Evolutionary conservation across 2,113 vertebrate species (phyloP).

Genomic region (Phrynosoma blainvillii): DNA sequence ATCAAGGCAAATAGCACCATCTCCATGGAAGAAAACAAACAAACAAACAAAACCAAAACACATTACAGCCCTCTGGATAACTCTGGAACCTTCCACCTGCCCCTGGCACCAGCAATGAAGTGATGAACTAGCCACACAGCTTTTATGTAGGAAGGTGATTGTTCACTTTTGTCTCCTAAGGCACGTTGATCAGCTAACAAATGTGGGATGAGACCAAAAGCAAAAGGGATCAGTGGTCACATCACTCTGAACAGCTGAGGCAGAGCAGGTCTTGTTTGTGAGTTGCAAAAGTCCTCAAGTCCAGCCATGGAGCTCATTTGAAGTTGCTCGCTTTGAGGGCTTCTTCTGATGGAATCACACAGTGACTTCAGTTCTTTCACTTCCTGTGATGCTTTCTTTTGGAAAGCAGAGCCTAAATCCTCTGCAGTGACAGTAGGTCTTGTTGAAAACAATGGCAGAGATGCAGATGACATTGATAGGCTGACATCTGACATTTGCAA

Average conservation of each 20-base stretch:
- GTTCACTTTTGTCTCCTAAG: too few species aligned
- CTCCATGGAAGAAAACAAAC: background rate
- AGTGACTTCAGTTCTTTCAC: background rate
- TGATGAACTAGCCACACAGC: too few species aligned
- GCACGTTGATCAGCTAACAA: background rate
- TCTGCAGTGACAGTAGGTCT: constrained; percentile 47
- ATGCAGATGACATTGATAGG: constrained; percentile 37
- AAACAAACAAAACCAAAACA: too few species aligned
- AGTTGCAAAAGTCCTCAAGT: background rate
- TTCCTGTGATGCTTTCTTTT: constrained; percentile 13
- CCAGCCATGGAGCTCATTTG: background rate
- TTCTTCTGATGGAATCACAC: rapidly evolving
- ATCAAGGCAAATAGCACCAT: background rate
- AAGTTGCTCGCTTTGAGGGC: background rate
- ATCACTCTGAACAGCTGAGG: background rate
- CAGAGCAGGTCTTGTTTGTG: background rate
- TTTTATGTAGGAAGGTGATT: background rate
- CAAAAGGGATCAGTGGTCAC: background rate
- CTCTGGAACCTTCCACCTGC: too few species aligned
- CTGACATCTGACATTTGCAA: constrained; percentile 63
- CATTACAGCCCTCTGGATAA: too few species aligned
- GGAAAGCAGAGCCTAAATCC: constrained; percentile 8
- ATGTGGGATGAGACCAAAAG: too few species aligned
- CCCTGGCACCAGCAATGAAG: too few species aligned
- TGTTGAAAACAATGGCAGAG: constrained; percentile 41